A percentile compares a stretch with the other conserved stretches of the same genome.
These are phyloP conservation scores for Prenolepis imparis DNA, from an alignment of 2,888 invertebrate species.

Conservation along the genomic window DNA sequence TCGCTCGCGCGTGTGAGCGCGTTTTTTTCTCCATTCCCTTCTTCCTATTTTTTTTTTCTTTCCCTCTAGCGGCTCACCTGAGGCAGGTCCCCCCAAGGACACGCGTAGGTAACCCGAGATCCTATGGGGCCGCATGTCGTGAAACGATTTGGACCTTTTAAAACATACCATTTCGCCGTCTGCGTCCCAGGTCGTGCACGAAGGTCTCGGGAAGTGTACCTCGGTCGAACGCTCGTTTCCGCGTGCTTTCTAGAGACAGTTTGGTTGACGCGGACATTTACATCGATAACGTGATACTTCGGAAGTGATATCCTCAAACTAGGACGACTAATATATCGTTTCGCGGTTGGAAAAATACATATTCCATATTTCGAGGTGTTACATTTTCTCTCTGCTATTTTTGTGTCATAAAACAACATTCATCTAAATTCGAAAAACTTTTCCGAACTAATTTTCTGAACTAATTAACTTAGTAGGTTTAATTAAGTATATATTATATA, in stretches of 20 bases:
- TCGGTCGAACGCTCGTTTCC: constrained; percentile 48
- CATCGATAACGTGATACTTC: constrained; percentile 15
- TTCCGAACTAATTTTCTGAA: background rate
- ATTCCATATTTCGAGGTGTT: background rate
- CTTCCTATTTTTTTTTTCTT: constrained; percentile 55
- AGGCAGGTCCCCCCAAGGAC: constrained; percentile 82
- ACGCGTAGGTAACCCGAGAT: constrained; percentile 84
- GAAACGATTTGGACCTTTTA: constrained; percentile 83
- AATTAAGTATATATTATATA: background rate
- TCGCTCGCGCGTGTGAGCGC: constrained; percentile 47
- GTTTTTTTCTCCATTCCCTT: constrained; percentile 36
- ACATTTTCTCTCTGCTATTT: background rate
- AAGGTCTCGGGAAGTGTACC: constrained; percentile 56
- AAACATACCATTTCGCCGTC: constrained; percentile 81
- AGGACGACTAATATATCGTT: background rate
- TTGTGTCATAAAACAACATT: background rate
- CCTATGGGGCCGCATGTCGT: constrained; percentile 80
- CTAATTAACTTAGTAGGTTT: background rate
- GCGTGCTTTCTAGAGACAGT: constrained; percentile 30
- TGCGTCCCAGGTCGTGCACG: constrained; percentile 74
- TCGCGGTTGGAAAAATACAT: background rate
- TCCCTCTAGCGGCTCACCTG: constrained; percentile 68
- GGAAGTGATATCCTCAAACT: background rate
- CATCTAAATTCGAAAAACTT: background rate
- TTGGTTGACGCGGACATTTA: background rate